Evolutionary conservation across 1,140 invertebrate genomes (phyloP).

Genomic region (Lordiphosa stackelbergi): DNA sequence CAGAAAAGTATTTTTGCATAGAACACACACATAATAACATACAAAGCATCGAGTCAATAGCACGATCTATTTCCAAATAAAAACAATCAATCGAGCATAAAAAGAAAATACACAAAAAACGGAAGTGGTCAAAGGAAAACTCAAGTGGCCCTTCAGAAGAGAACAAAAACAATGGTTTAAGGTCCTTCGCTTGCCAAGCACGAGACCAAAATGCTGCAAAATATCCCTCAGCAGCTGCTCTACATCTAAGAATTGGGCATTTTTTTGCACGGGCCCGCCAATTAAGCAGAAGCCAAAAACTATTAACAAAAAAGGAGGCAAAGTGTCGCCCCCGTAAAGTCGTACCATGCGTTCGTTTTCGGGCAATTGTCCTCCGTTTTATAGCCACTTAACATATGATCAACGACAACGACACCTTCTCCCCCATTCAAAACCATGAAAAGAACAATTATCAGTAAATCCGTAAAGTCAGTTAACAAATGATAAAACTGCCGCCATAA

Average conservation of each 20-base stretch:
- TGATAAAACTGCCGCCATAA: slow-evolving; percentile 71
- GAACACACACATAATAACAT: neutral
- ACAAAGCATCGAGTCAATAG: slow-evolving; percentile 34
- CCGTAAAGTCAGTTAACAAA: slow-evolving; percentile 71
- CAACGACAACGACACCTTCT: slow-evolving; percentile 48
- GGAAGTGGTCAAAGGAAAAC: slow-evolving; percentile 59
- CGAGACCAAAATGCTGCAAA: slow-evolving; percentile 58
- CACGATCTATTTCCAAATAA: slow-evolving; percentile 49
- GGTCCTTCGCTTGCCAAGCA: slow-evolving; percentile 30
- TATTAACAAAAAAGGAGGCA: slow-evolving; percentile 36
- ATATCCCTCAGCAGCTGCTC: slow-evolving; percentile 29
- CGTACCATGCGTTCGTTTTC: slow-evolving; percentile 31
- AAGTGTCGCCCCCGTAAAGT: slow-evolving; percentile 27
- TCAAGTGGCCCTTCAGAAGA: slow-evolving; percentile 42
- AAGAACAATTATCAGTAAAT: slow-evolving; percentile 71
- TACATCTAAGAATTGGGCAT: slow-evolving; percentile 9
- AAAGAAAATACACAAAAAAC: slow-evolving; percentile 52
- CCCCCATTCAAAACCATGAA: slow-evolving; percentile 44
- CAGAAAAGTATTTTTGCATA: slow-evolving; percentile 1
- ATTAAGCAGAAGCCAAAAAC: slow-evolving; percentile 68
- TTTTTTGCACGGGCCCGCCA: slow-evolving; percentile 44
- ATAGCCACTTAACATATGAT: slow-evolving; percentile 75
- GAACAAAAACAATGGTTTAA: slow-evolving; percentile 39
- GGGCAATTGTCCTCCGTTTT: slow-evolving; percentile 60
- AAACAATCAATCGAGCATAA: slow-evolving; percentile 52